These are phyloP conservation scores for Daubentonia madagascariensis DNA, from an alignment of 2,113 vertebrate genomes.

Conservation along the genomic window DNA sequence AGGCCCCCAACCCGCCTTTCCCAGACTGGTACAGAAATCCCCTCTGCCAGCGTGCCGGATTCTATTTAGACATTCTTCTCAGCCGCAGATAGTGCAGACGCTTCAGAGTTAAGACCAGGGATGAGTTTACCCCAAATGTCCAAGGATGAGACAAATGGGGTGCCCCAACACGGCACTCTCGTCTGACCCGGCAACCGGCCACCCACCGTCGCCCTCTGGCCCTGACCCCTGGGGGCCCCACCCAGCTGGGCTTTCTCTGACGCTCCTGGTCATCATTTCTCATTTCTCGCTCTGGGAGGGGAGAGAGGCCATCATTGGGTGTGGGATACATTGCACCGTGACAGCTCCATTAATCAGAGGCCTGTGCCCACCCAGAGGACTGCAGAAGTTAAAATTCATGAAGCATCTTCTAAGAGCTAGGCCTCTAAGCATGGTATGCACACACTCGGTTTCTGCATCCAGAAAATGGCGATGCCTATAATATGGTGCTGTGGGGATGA, in stretches of 20 bases:
- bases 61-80: slow-evolving; percentile 60
- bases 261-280: background rate
- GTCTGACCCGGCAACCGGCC: background rate
- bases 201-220: background rate
- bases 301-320: background rate
- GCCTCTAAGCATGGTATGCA: rapidly evolving
- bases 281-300: background rate
- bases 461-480: background rate
- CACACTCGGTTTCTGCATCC: background rate
- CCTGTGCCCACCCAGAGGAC: background rate
- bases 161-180: background rate
- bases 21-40: background rate
- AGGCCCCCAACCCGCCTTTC: background rate
- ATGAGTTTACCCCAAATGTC: slow-evolving; percentile 52
- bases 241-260: background rate
- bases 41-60: background rate
- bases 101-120: background rate
- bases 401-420: background rate
- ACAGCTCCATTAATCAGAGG: background rate
- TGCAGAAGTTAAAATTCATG: background rate
- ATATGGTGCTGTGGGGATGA: background rate
- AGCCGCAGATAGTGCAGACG: background rate
- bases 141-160: slow-evolving; percentile 47
- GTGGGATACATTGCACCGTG: background rate
- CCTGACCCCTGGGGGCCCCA: background rate